Percentiles rank a stretch among this genome's conserved stretches.
Evolutionary conservation across 92 coral and sea anemone species (phyloP).

Genomic region (Siderastrea radians): DNA sequence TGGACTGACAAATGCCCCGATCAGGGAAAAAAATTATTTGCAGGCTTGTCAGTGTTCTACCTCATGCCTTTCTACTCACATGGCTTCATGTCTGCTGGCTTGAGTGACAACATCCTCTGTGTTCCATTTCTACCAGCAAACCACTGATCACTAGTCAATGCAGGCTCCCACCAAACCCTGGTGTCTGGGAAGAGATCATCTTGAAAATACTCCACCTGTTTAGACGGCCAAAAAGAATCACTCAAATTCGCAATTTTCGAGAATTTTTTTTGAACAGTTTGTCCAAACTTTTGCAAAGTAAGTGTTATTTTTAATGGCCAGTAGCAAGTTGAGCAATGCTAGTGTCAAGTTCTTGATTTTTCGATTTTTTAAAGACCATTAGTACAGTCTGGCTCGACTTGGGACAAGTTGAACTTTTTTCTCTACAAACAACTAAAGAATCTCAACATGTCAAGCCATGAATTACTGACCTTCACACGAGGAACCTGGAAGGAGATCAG

Average conservation of each 20-base stretch:
- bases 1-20: too few species aligned
- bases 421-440: not conserved
- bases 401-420: not conserved
- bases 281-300: not conserved
- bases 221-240: not conserved
- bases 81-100: constrained; percentile 89
- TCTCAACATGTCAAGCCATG: too few species aligned
- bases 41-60: not conserved
- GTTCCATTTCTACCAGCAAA: constrained; percentile 84
- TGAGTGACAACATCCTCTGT: constrained; percentile 81
- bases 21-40: not conserved
- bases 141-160: constrained; percentile 84
- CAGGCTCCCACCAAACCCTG: constrained; percentile 90
- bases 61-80: constrained; percentile 50
- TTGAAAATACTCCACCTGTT: constrained; percentile 95
- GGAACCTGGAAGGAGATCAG: constrained; percentile 87
- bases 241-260: not conserved
- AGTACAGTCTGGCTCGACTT: too few species aligned
- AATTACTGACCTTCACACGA: constrained; percentile 85
- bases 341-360: too few species aligned
- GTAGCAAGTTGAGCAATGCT: too few species aligned
- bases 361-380: too few species aligned
- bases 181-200: constrained; percentile 98
- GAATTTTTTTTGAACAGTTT: too few species aligned
- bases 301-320: too few species aligned